These are phyloP conservation scores for Heliconius ismenius DNA, from an alignment of 2,888 invertebrate species.

Conservation along the genomic window DNA sequence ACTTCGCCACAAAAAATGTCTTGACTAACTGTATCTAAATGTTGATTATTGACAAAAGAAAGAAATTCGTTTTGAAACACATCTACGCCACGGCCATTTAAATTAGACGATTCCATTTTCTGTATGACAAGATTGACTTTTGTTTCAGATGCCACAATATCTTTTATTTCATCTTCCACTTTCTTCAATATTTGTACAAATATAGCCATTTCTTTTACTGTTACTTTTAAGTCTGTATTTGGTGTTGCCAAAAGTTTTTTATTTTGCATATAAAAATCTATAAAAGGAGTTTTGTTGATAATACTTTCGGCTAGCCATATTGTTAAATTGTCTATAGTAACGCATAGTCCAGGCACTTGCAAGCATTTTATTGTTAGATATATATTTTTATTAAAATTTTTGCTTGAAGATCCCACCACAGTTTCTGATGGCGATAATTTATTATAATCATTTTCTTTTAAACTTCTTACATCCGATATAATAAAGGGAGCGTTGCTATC, in stretches of 20 bases:
- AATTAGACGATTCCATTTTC: background rate
- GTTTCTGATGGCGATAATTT: background rate
- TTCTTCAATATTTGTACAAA: background rate
- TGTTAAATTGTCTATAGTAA: background rate
- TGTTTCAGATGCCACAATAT: background rate
- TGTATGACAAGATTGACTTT: background rate
- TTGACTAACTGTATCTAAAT: background rate
- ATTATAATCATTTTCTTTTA: background rate
- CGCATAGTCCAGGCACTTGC: background rate
- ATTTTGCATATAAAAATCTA: background rate
- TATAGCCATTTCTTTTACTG: background rate
- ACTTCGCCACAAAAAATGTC: background rate
- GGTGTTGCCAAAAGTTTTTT: background rate
- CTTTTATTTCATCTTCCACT: background rate
- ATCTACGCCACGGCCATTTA: background rate
- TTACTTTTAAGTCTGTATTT: background rate
- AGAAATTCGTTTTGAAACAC: background rate
- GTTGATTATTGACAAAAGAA: background rate
- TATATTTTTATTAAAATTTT: background rate
- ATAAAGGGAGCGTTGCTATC: background rate
- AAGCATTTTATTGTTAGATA: background rate
- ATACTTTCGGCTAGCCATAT: background rate
- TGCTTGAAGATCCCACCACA: background rate
- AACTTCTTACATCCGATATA: background rate
- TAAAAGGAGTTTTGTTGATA: background rate